Percentiles rank a stretch among this genome's conserved stretches.
These are phyloP conservation scores for Ligdia adustata DNA, from an alignment of 2,888 invertebrate genomes.

Conservation along the genomic window DNA sequence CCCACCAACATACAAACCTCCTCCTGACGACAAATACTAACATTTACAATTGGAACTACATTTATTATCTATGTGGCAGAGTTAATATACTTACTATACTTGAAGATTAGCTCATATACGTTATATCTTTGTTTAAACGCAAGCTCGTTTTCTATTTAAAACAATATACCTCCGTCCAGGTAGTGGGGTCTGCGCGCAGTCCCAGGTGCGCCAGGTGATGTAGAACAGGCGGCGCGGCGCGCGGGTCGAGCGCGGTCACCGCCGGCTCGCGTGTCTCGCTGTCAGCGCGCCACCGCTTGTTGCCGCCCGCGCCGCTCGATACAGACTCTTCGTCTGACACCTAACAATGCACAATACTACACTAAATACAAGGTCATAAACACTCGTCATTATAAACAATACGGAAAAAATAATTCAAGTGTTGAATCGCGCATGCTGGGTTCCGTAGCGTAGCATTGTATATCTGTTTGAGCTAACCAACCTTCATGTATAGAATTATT, in stretches of 20 bases:
- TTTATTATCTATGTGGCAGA: too few species aligned
- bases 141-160: too few species aligned
- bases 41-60: not conserved
- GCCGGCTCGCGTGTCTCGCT: slow-evolving; percentile 69
- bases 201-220: slow-evolving; percentile 45
- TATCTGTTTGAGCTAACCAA: too few species aligned
- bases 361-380: too few species aligned
- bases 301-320: slow-evolving; percentile 56
- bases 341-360: slow-evolving; percentile 38
- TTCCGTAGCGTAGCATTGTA: too few species aligned
- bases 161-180: slow-evolving; percentile 65
- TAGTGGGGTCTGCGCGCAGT: slow-evolving; percentile 58
- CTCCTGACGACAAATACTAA: slow-evolving; percentile 65
- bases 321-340: slow-evolving; percentile 72
- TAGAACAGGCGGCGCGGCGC: slow-evolving; percentile 39
- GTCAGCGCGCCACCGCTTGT: slow-evolving; percentile 77
- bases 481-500: too few species aligned
- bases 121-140: too few species aligned
- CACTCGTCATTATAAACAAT: too few species aligned
- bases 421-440: too few species aligned
- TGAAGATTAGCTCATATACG: too few species aligned
- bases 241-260: slow-evolving; percentile 37
- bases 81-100: too few species aligned
- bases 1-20: slow-evolving; percentile 60
- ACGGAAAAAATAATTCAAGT: too few species aligned